These are phyloP conservation scores for Stichodactyla helianthus DNA, from an alignment of 64 coral and sea anemone genomes.

Conservation along the genomic window DNA sequence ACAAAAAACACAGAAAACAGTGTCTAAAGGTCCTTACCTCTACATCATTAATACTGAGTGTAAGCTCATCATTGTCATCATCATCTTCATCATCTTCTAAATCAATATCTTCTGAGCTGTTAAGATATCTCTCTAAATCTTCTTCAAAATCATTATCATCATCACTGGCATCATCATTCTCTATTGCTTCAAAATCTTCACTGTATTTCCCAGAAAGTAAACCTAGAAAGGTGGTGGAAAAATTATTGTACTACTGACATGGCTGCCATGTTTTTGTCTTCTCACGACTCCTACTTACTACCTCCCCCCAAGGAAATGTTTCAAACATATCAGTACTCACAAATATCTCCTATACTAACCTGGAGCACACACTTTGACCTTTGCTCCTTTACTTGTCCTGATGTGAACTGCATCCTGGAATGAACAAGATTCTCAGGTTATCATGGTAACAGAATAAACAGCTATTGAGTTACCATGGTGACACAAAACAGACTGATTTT, in stretches of 20 bases:
- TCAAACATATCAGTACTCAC: not conserved
- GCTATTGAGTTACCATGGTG: no score
- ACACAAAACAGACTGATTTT: not conserved
- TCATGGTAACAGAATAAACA: not conserved
- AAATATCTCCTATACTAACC: constrained; percentile 18
- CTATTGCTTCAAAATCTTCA: constrained; percentile 85
- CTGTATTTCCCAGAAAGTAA: constrained; percentile 82
- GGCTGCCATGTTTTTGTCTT: no score
- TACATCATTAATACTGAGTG: constrained; percentile 84
- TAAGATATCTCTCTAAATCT: not conserved
- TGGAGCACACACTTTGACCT: constrained; percentile 73
- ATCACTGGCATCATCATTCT: constrained; percentile 41
- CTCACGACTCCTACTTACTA: no score
- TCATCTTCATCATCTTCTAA: constrained; percentile 48
- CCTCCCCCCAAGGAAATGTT: no score
- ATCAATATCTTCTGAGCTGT: constrained; percentile 31
- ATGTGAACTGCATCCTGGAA: constrained; percentile 79
- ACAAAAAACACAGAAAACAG: no score
- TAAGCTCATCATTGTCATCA: constrained; percentile 68
- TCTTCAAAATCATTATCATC: constrained; percentile 37
- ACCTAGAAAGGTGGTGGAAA: constrained; percentile 28
- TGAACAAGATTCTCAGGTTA: not conserved
- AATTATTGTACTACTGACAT: not conserved
- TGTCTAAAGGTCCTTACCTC: constrained; percentile 28
- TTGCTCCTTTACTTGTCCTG: constrained; percentile 64